Evolutionary conservation across 2,797 vertebrate genomes (phyloP), one percentile per base, ranked within the genome.

Genomic region (Chaetophractus vellerosus): DNA sequence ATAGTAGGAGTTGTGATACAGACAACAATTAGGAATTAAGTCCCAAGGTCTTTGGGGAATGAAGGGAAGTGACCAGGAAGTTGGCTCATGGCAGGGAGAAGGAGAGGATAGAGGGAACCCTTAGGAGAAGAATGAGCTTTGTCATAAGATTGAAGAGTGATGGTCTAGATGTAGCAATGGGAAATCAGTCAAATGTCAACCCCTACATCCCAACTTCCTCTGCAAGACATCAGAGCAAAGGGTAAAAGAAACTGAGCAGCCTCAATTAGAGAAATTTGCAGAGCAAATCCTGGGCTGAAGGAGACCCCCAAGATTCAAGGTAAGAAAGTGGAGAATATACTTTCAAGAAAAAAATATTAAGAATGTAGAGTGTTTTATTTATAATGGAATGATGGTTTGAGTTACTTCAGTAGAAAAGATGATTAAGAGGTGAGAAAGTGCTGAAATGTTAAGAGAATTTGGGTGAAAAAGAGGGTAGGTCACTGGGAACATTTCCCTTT

Each of bases 91-190:
- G 45, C 84, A 74, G 11, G 48, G 57, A 69, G 21, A 9, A 81
- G 11, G n/a, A 45, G 3, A 75, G 7, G 4, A 11, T 31, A 33
- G 55, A 66, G 19, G 9, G 38, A 75, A 82, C 18, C 23, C 10
- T 59, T 55, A 79, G 79, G 18, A 84, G 33, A 89, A 96, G 10
- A 24, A 19, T 78, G 57, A 83, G 14, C 28, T 66, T 79, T 88
- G 52, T 68, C 4, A 5, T 61, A 26, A 83, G n/a, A 57, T 82
- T 52, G 31, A 50, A 55, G 59, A 90, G 18, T 38, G 1, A 66
- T 68, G 64, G 19, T 75, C 78, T 71, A 28, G 19, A 93, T 80
- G 48, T 36, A 88, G n/a, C 83, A 41, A 31, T 45, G 50, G 31
- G 45, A 36, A 9, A 19, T n/a, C 16, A 50, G 38, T 45, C 66